These are phyloP conservation scores for Poeciliopsis gracilis DNA, from an alignment of 2,797 vertebrate genomes.

Conservation along the genomic window DNA sequence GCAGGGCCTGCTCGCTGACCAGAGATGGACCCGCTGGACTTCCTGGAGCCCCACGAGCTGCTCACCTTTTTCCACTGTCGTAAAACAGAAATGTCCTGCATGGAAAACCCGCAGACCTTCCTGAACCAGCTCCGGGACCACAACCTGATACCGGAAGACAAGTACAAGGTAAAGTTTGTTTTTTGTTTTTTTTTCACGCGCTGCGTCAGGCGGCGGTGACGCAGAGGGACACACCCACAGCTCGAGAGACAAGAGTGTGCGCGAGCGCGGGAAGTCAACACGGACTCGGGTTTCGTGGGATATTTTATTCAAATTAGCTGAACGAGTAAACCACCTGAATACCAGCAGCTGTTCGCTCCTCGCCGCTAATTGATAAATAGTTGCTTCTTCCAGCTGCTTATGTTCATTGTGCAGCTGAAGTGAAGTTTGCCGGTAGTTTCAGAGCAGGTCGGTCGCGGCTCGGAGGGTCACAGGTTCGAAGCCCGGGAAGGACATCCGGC, in stretches of 20 bases:
- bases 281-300: background rate
- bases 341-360: background rate
- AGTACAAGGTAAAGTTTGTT: constrained; percentile 52
- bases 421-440: background rate
- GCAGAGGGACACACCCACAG: background rate
- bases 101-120: constrained; percentile 68
- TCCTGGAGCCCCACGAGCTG: constrained; percentile 37
- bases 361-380: background rate
- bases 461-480: background rate
- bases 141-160: constrained; percentile 65
- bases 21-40: constrained; percentile 64
- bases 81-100: constrained; percentile 74
- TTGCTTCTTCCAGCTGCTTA: background rate
- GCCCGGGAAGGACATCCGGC: background rate
- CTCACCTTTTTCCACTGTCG: constrained; percentile 58
- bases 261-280: background rate
- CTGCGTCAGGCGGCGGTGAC: no score
- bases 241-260: no score
- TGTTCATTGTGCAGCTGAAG: background rate
- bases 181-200: background rate
- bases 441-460: background rate
- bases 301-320: background rate
- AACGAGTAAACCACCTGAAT: background rate
- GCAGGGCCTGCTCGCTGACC: background rate
- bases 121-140: constrained; percentile 73